phyloP scores from a whole-genome alignment of 2,113 vertebrate species.

The Macquaria ambigua region DNA sequence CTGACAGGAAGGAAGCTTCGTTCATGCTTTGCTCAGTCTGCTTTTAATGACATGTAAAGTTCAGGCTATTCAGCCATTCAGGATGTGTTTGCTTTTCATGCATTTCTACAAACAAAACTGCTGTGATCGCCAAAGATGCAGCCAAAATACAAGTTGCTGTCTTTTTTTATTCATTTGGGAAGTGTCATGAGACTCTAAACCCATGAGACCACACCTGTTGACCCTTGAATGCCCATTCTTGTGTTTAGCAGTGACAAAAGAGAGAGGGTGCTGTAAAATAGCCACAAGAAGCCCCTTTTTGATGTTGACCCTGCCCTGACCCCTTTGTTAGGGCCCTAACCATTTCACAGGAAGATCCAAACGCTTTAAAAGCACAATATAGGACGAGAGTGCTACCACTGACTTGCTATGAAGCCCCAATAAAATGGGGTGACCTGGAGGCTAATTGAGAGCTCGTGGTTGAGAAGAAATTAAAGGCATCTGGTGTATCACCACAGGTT shows the following conservation, averaged over 20 bases:
- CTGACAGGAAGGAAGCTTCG: conserved; percentile 59
- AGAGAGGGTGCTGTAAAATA: conserved; percentile 76
- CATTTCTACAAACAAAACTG: conserved; percentile 7
- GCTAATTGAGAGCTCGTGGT: conserved; percentile 80
- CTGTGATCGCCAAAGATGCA: conserved; percentile 6
- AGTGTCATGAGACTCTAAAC: conserved; percentile 35
- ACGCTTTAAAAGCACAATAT: conserved; percentile 77
- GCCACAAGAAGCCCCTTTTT: conserved; percentile 70
- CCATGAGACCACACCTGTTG: conserved; percentile 80
- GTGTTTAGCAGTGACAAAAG: conserved; percentile 70
- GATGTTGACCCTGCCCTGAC: conserved; percentile 81
- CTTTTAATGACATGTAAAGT: conserved; percentile 43
- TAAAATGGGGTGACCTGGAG: conserved; percentile 82
- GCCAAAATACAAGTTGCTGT: conserved; percentile 1
- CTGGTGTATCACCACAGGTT: conserved; percentile 54
- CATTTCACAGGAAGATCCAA: conserved; percentile 82
- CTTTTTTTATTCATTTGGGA: conserved; percentile 33
- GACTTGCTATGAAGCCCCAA: conserved; percentile 69
- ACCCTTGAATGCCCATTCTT: conserved; percentile 70
- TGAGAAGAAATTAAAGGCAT: conserved; percentile 75
- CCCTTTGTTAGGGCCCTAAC: conserved; percentile 79
- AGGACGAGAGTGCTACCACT: conserved; percentile 68
- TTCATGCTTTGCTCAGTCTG: conserved; percentile 31
- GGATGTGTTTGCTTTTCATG: conserved; percentile 22
- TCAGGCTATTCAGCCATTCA: conserved; percentile 5